Evolutionary conservation across 2,888 invertebrate species (phyloP), one percentile per base, ranked within the genome.

Genomic region (Acrocyrtus sp.): DNA sequence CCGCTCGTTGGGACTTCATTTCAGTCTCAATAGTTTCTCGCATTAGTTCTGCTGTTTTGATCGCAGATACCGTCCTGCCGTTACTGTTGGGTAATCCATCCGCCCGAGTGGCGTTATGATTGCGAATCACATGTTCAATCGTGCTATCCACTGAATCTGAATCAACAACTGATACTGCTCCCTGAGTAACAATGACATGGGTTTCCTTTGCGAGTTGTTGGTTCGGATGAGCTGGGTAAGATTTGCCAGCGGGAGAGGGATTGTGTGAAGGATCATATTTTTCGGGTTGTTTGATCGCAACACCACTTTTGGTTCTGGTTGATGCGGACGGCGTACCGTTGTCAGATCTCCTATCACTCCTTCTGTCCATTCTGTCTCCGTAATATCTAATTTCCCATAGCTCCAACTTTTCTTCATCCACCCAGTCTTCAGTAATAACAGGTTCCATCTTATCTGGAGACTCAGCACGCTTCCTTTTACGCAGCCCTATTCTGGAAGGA

Each of bases 371-470:
- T 88, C 89, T 90, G 84, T 96, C 95, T 22, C 94, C 94, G 83
- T 95, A 96, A 82, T 93, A 91, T 82, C 94, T 94, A 73, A 98
- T 96, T 86, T 98, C 97, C 97, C 97, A 98, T 43, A 98, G 85
- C 83, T 98, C 97, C 50, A 98, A 85, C 83, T 94, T 93, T 79
- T 96, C 96, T 85, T 98, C 98, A 80, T 96, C 95, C 0, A 96
- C 92, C 98, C 98, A 98, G 82, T 94, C 93, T 85, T 98, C 97
- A 0, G 92, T 90, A 12, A 97, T 94, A 86, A 95, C 94, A 0
- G 98, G 97, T 83, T 96, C 96, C 6, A 94, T 95, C 82, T 93
- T 94, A 84, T 95, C 94, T 0, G 96, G 96, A 3, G 95, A 93
- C 85, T 98, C 97, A 0, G 95, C 94, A 53, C 96, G 88, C 84